Percentiles rank a stretch among this genome's conserved stretches.
Conservation (phyloP, 2,113 vertebrate genomes). For the Engystomops pustulosus region DNA sequence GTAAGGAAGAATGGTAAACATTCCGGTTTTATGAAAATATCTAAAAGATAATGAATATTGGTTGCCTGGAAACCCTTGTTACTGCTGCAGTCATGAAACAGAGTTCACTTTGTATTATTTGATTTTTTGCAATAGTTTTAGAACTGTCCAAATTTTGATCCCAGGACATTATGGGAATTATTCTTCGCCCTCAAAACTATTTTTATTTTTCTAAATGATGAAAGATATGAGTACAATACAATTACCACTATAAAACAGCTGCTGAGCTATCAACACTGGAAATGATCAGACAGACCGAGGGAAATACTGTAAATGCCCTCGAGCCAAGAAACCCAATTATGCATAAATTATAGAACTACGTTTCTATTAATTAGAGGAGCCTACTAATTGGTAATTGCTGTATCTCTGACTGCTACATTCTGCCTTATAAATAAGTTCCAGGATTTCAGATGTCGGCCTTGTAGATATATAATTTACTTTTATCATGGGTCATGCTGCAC, state of each 20-base stretch:
- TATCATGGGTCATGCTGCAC: background rate
- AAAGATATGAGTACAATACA: background rate
- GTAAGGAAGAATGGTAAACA: too few relatives aligned
- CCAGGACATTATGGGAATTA: background rate
- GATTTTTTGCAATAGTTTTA: too few relatives aligned
- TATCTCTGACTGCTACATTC: background rate
- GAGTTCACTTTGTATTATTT: too few relatives aligned
- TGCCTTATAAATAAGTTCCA: background rate
- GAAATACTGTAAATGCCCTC: background rate
- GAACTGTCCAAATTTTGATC: background rate
- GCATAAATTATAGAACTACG: background rate
- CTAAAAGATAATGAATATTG: too few relatives aligned
- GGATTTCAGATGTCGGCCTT: background rate
- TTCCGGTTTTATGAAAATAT: too few relatives aligned
- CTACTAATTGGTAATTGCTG: conserved; percentile 9
- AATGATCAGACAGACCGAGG: background rate
- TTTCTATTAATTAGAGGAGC: conserved; percentile 9
- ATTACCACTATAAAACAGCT: background rate
- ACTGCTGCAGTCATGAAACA: too few relatives aligned
- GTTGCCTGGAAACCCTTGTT: too few relatives aligned
- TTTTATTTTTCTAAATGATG: background rate
- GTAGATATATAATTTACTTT: background rate
- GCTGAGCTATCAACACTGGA: background rate
- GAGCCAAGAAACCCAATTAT: conserved; percentile 1
- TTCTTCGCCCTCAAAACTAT: background rate